phyloP scores from a whole-genome alignment of 1,140 invertebrate species.

The Mya arenaria region DNA sequence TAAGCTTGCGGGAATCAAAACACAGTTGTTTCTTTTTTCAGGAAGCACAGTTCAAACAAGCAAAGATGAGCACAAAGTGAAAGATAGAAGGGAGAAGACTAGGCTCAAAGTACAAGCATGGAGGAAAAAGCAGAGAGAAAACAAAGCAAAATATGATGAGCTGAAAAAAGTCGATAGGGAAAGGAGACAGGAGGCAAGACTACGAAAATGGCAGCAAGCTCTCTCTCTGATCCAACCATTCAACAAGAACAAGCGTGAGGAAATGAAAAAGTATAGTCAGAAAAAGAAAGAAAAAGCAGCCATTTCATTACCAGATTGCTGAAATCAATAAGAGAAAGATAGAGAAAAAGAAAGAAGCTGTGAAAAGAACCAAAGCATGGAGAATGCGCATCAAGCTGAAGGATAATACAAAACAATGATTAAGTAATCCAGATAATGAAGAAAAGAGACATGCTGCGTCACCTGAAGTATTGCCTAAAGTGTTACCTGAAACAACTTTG shows the following conservation, averaged over 20 bases:
- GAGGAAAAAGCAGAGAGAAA: constrained; percentile 22
- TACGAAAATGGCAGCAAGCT: not conserved
- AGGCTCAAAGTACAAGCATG: constrained; percentile 8
- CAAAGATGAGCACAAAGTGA: constrained; percentile 12
- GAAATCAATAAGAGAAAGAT: not conserved
- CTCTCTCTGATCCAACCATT: not conserved
- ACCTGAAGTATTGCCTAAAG: no score
- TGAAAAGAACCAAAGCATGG: constrained; percentile 29
- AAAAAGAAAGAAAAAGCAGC: constrained; percentile 23
- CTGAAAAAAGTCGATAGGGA: constrained; percentile 21
- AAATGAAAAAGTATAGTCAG: constrained; percentile 27
- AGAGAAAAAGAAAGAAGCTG: constrained; percentile 31
- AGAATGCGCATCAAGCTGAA: constrained; percentile 30
- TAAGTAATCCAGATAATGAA: not conserved
- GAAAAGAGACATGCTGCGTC: no score
- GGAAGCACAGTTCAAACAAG: not conserved
- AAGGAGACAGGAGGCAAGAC: constrained; percentile 8
- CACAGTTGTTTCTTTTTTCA: not conserved
- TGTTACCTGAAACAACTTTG: constrained; percentile 4
- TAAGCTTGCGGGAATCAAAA: not conserved
- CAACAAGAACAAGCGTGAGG: constrained; percentile 1
- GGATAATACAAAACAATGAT: constrained; percentile 1
- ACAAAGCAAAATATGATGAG: constrained; percentile 3
- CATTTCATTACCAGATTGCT: not conserved
- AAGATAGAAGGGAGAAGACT: constrained; percentile 25